Percentiles rank a stretch among this genome's conserved stretches.
phyloP scores from a whole-genome alignment of 2,113 vertebrate genomes.

The Ceyx margarethae region DNA sequence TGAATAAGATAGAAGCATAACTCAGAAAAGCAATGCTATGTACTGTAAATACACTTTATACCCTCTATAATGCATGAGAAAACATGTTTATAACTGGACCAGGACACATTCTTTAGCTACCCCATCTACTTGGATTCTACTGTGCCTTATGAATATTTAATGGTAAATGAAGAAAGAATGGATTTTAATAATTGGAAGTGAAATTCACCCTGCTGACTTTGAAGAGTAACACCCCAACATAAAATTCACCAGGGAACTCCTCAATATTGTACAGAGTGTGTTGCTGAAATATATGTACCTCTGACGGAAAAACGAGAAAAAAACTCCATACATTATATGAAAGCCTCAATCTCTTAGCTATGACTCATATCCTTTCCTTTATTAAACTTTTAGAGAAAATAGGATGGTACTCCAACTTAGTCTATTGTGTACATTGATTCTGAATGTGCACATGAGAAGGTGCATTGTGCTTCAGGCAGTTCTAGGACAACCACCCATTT shows the following conservation, averaged over 20 bases:
- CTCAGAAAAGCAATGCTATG: not conserved
- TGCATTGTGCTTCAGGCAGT: not conserved
- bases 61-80: not conserved
- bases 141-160: not conserved
- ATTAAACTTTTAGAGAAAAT: not conserved
- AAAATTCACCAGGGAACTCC: not conserved
- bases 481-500: not conserved
- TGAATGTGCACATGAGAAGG: fast-evolving
- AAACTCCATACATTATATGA: not conserved
- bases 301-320: not conserved
- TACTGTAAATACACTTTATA: not conserved
- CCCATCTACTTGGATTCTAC: not conserved
- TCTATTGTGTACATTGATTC: not conserved
- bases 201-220: not conserved
- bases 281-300: fast-evolving
- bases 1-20: not conserved
- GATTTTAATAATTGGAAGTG: not conserved
- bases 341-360: not conserved
- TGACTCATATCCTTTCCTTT: not conserved
- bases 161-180: not conserved
- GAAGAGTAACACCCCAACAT: not conserved
- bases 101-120: not conserved
- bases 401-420: not conserved
- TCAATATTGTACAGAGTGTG: not conserved
- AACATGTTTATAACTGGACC: not conserved